These are phyloP conservation scores for Saxidomus purpurata DNA, from an alignment of 1,140 invertebrate species.

Conservation along the genomic window DNA sequence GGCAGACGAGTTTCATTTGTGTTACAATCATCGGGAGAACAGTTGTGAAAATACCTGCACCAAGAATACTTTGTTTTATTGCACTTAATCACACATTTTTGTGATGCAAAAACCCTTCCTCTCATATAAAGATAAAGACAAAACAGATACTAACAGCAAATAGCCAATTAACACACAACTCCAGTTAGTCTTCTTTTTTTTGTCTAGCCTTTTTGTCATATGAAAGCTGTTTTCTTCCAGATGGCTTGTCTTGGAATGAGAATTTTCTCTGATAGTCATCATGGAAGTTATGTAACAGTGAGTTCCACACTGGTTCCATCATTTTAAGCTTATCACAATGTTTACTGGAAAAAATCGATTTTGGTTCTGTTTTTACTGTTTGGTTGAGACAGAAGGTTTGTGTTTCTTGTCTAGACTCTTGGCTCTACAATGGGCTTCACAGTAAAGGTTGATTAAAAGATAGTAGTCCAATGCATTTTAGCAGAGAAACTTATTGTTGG, in stretches of 20 bases:
- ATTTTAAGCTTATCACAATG: slow-evolving; percentile 16
- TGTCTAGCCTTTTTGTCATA: not conserved
- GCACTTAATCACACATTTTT: no score
- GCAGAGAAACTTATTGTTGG: no score
- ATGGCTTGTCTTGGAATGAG: not conserved
- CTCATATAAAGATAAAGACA: no score
- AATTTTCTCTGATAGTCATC: not conserved
- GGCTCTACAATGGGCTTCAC: not conserved
- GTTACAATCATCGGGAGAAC: no score
- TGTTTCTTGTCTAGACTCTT: not conserved
- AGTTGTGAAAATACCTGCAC: no score
- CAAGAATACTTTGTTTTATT: no score
- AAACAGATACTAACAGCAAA: no score
- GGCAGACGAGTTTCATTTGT: no score
- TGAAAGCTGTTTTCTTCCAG: not conserved
- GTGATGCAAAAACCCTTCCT: no score
- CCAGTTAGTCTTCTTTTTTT: not conserved
- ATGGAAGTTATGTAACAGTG: not conserved
- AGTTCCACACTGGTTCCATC: not conserved
- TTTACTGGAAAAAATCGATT: not conserved
- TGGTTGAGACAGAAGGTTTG: not conserved
- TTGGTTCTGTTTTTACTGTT: not conserved
- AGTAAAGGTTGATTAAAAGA: no score
- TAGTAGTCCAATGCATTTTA: no score
- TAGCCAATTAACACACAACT: no score